Evolutionary conservation across 2,888 invertebrate species (phyloP), one percentile per base, ranked within the genome.

Genomic region (Notocelia uddmanniana): DNA sequence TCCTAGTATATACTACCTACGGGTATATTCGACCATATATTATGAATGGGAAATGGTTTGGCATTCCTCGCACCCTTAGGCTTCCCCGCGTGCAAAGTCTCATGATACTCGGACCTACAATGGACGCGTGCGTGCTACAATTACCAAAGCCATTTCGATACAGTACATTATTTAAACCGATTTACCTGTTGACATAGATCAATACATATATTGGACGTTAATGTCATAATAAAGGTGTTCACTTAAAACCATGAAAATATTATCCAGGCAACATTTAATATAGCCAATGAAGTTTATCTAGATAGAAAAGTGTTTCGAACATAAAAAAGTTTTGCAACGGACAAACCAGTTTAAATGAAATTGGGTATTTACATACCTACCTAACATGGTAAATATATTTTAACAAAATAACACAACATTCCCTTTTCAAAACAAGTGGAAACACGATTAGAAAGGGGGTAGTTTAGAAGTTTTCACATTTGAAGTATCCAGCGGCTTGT

Each of bases 391-490:
- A 31, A 31, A 31, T 31, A 31, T 31, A 31, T 11, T 54, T 69
- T 55, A 21, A n/a, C 31, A 63, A 54, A 37, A 54, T 48, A 62
- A 59, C 70, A 50, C 15, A 59, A 64, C 58, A 59, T 59, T 67
- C 45, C 54, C 52, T 34, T 67, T 52, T 70, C 50, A 67, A 68
- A 68, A 62, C 54, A 62, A 72, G 66, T 60, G 26, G 60, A 54
- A 60, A 68, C 62, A 50, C 72, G 72, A 72, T 72, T 68, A 68
- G 67, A 68, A 71, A 72, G 57, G 57, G 71, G 68, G 55, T 71
- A 71, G 72, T 72, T 72, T 62, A 62, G 57, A 72, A 72, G 72
- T 72, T 72, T 72, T 68, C 72, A 68, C 72, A 68, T 72, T 72
- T 57, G 67, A 62, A 68, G 60, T 62, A 72, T 72, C 71, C 62